Percentiles rank a stretch among this genome's conserved stretches.
Conservation (phyloP, 1,140 invertebrate genomes). For the Apis florea region DNA sequence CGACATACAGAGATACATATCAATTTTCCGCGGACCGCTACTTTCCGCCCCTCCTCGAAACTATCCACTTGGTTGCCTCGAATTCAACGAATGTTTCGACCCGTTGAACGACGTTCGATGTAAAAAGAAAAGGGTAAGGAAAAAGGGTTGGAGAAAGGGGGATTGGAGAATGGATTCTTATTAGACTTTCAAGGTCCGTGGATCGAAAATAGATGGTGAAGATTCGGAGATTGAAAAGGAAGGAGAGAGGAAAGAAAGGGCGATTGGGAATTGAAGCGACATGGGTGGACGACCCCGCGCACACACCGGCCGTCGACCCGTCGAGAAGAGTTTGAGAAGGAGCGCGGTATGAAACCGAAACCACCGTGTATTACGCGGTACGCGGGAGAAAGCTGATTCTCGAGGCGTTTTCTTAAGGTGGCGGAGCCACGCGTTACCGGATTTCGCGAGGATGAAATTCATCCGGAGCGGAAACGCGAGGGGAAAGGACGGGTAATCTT, state of each 20-base stretch:
- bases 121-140: too few species aligned
- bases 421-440: constrained; percentile 52
- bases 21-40: not conserved
- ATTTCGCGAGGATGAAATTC: constrained; percentile 55
- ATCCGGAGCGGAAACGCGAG: constrained; percentile 41
- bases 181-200: not conserved
- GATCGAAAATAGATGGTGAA: not conserved
- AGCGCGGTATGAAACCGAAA: constrained; percentile 58
- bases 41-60: not conserved
- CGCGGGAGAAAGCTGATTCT: constrained; percentile 54
- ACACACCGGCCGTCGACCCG: constrained; percentile 51
- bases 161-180: not conserved
- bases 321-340: constrained; percentile 38
- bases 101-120: not conserved
- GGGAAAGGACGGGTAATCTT: constrained; percentile 36
- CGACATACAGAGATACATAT: constrained; percentile 26
- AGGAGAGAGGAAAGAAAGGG: not conserved
- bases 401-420: constrained; percentile 48
- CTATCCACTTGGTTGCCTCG: too few species aligned
- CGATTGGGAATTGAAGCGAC: not conserved
- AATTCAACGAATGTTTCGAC: constrained; percentile 12
- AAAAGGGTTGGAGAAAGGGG: not conserved
- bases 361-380: constrained; percentile 54
- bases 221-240: not conserved
- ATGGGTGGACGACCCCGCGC: constrained; percentile 31